These are phyloP conservation scores for Ginglymostoma cirratum DNA, from an alignment of 2,113 vertebrate species.

Conservation along the genomic window DNA sequence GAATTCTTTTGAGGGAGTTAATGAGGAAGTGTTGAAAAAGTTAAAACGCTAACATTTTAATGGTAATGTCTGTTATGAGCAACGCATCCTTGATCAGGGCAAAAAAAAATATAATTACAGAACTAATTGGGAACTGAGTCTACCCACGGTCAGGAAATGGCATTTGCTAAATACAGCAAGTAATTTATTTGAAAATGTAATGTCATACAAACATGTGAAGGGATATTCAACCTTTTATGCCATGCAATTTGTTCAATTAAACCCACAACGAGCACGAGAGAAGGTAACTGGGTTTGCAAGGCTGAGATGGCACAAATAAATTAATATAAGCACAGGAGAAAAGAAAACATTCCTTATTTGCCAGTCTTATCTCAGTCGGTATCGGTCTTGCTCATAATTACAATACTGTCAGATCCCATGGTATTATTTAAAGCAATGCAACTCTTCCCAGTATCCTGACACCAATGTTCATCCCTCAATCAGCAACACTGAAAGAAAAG, in stretches of 20 bases:
- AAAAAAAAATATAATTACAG: neutral
- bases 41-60: neutral
- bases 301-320: neutral
- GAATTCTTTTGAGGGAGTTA: neutral
- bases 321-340: neutral
- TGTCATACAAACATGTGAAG: neutral
- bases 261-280: neutral
- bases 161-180: slow-evolving; percentile 1
- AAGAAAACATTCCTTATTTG: neutral
- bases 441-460: no score
- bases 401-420: no score
- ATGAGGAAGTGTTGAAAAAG: neutral
- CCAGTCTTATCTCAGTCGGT: neutral
- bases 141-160: neutral
- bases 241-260: slow-evolving; percentile 12
- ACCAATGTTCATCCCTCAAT: no score
- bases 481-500: no score
- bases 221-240: neutral
- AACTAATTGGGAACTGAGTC: neutral
- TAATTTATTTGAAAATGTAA: slow-evolving; percentile 17
- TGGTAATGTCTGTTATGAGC: neutral
- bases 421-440: no score
- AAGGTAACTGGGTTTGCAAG: neutral
- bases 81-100: neutral
- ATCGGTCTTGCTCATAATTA: neutral